Percentiles rank a stretch among this genome's conserved stretches.
These are phyloP conservation scores for Drosophila recens DNA, from an alignment of 2,888 invertebrate genomes.

Conservation along the genomic window DNA sequence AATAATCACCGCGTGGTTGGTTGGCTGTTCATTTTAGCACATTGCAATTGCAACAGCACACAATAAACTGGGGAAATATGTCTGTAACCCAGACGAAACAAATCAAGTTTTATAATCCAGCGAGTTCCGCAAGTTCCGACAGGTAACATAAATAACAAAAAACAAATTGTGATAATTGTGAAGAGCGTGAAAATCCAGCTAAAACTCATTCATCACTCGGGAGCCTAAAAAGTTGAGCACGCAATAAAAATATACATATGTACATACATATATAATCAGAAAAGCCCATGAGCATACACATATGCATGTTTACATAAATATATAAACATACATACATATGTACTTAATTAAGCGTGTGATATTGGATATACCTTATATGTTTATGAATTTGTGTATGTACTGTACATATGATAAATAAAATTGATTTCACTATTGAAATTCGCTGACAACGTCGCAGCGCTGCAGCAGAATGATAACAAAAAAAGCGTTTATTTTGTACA, in stretches of 20 bases:
- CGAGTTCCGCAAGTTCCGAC: constrained; percentile 96
- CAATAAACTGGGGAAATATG: constrained; percentile 59
- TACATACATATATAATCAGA: constrained; percentile 30
- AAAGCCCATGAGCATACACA: constrained; percentile 30
- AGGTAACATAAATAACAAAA: constrained; percentile 87
- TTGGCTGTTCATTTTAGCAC: constrained; percentile 39
- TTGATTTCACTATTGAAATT: constrained; percentile 48
- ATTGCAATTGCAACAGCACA: constrained; percentile 58
- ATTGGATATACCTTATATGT: constrained; percentile 41
- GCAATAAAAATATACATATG: constrained; percentile 54
- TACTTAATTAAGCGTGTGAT: constrained; percentile 30
- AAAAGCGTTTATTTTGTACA: constrained; percentile 22
- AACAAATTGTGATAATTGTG: constrained; percentile 44
- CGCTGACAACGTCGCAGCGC: constrained; percentile 34
- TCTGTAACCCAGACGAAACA: constrained; percentile 84
- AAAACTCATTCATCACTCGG: constrained; percentile 60
- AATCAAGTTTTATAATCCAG: constrained; percentile 90
- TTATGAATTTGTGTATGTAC: constrained; percentile 13
- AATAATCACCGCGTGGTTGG: constrained; percentile 73
- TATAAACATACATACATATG: constrained; percentile 11
- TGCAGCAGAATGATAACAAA: constrained; percentile 40
- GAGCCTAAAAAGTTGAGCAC: constrained; percentile 50
- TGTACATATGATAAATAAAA: constrained; percentile 45
- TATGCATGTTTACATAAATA: constrained; percentile 33
- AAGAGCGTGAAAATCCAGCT: constrained; percentile 56